Evolutionary conservation across 2,888 invertebrate species (phyloP), one percentile per base, ranked within the genome.

Genomic region (Chamaedrilus cognettii): DNA sequence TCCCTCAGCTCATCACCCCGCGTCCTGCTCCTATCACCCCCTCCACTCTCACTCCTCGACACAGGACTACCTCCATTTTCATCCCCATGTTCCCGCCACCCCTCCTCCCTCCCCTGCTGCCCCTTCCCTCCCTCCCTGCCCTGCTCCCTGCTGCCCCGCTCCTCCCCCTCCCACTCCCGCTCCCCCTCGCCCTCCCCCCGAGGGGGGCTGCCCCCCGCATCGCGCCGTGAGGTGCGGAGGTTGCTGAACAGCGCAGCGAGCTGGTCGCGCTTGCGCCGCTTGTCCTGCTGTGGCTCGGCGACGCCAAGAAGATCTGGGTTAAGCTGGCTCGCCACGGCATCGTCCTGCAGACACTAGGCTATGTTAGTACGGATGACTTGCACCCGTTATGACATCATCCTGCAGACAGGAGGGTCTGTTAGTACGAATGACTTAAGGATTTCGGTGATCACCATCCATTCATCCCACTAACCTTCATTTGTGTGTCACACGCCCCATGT

Each of bases 181-280:
- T 15, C 57, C 28, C 31, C 28, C 19, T 30, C 28, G 4, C 19
- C 26, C 19, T 4, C 28, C 19, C 5, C 15, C 5, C 5, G 28
- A 19, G 28, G 55, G 26, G 7, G 28, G 34, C n/a, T 33, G 34
- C 35, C 23, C 34, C 42, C 19, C 15, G 34, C 15, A 30, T 11
- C 11, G 5, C 55, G 55, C 7, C 26, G 55, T 19, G 55, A 52
- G 7, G 55, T 19, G 19, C 55, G 19, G 28, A 52, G 26, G 26
- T 23, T 52, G 55, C 26, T 26, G 28, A 52, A 52, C 23, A 52
- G 26, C 7, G 15, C 7, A 7, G 26, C 28, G 15, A 52, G 26
- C 55, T 52, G 55, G 7, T 52, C 55, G 7, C 55, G 11, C 28
- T 52, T 52, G 55, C 55, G 11, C 55, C 26, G 11, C 28, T 52